Conservation (phyloP, 2,113 vertebrate genomes). For the Myocastor coypus region DNA sequence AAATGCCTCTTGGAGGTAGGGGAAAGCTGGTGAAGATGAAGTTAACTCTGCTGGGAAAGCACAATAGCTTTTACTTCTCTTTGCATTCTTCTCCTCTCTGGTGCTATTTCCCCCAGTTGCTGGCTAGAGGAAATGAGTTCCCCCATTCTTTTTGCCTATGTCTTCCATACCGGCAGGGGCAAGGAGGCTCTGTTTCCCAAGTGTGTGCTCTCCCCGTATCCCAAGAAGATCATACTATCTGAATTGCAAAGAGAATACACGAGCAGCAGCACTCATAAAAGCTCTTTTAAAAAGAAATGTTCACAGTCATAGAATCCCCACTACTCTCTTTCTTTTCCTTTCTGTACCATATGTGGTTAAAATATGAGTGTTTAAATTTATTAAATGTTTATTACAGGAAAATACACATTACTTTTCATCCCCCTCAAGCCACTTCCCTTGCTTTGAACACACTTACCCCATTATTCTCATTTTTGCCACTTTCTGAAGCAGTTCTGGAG, state of each 20-base stretch:
- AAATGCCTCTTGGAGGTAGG: not conserved
- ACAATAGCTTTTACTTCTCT: not conserved
- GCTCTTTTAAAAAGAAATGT: constrained; percentile 59
- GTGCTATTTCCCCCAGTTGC: not conserved
- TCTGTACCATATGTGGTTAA: not conserved
- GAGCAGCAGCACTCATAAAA: not conserved
- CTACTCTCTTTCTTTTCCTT: not conserved
- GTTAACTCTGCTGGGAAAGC: constrained; percentile 25
- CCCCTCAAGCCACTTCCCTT: not conserved
- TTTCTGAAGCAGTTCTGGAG: not conserved
- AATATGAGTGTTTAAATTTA: not conserved
- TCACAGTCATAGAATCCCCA: constrained; percentile 20
- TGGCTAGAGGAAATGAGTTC: not conserved
- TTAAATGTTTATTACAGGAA: not conserved
- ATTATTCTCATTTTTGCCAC: not conserved
- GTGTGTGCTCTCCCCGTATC: constrained; percentile 22
- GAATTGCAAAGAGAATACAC: constrained; percentile 35
- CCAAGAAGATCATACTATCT: not conserved
- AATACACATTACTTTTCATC: not conserved
- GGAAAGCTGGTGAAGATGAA: not conserved
- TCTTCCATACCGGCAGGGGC: not conserved
- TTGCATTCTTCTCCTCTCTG: not conserved
- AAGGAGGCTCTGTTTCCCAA: constrained; percentile 46
- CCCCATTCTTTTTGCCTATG: not conserved
- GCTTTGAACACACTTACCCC: not conserved